A percentile compares a stretch with the other conserved stretches of the same genome.
Conservation (phyloP, 2,797 vertebrate genomes). For the Lacerta bilineata region DNA sequence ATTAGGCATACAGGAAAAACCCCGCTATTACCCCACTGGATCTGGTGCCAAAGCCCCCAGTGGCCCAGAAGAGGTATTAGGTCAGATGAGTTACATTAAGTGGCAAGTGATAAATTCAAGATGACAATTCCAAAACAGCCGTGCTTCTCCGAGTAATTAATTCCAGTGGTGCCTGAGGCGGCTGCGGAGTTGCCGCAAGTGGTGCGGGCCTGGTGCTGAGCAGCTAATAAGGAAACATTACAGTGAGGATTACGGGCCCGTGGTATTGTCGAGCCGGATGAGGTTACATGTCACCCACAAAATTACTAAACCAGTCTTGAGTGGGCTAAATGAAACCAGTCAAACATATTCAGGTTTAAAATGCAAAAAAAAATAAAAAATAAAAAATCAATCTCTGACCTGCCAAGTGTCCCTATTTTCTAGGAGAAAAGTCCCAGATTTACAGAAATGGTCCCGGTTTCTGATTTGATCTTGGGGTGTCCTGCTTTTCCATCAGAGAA, state of each 20-base stretch:
- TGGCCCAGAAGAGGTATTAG: slow-evolving; percentile 86
- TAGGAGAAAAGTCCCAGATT: too few species aligned
- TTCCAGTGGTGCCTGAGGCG: slow-evolving; percentile 96
- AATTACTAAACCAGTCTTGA: slow-evolving; percentile 77
- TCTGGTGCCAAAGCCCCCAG: slow-evolving; percentile 82
- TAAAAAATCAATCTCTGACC: too few species aligned
- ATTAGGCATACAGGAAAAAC: slow-evolving; percentile 72
- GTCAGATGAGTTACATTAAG: slow-evolving; percentile 98
- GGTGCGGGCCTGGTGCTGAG: slow-evolving; percentile 89
- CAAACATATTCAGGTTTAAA: slow-evolving; percentile 73
- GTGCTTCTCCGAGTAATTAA: slow-evolving; percentile 99
- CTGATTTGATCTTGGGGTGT: too few species aligned
- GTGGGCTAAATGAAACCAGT: slow-evolving; percentile 75
- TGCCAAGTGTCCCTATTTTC: too few species aligned
- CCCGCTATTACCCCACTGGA: slow-evolving; percentile 74
- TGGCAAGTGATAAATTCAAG: slow-evolving; percentile 99
- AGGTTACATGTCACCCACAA: slow-evolving; percentile 80
- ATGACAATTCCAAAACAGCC: slow-evolving; percentile 96
- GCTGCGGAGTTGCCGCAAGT: slow-evolving; percentile 82
- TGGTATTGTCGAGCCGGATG: slow-evolving; percentile 80
- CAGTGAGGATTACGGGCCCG: slow-evolving; percentile 87
- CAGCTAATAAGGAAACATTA: slow-evolving; percentile 96
- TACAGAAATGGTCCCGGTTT: too few species aligned
- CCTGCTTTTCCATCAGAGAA: too few species aligned
- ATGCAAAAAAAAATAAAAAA: slow-evolving; percentile 23